Evolutionary conservation across 2,113 vertebrate species (phyloP).

Genomic region (Cheilinus undulatus): DNA sequence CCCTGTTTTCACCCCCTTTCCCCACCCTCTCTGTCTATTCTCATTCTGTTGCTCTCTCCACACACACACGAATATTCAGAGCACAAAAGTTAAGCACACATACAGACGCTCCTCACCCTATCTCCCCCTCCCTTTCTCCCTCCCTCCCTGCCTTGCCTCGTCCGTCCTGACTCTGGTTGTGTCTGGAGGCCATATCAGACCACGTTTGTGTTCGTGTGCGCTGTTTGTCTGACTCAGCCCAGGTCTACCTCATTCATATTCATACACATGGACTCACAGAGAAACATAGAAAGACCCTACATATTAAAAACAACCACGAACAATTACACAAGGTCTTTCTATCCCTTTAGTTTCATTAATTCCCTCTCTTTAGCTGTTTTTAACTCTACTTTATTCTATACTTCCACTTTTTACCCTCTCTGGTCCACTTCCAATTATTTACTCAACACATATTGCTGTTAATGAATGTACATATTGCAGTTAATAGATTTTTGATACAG

Average conservation of each 20-base stretch:
- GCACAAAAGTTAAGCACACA: neutral
- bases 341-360: neutral
- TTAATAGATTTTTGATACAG: slow-evolving; percentile 66
- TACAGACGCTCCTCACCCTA: neutral
- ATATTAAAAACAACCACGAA: neutral
- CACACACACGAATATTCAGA: slow-evolving; percentile 37
- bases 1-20: neutral
- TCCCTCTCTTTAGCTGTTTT: neutral
- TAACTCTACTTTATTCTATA: neutral
- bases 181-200: slow-evolving; percentile 68
- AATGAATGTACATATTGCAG: slow-evolving; percentile 49
- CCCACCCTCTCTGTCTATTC: neutral
- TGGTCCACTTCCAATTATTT: slow-evolving; percentile 24
- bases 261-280: neutral
- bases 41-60: slow-evolving; percentile 28
- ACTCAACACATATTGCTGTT: slow-evolving; percentile 25
- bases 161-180: slow-evolving; percentile 44
- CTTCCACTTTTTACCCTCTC: neutral
- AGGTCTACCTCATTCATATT: slow-evolving; percentile 41
- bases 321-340: neutral
- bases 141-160: slow-evolving; percentile 6
- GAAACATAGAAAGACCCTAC: neutral
- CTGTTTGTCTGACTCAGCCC: slow-evolving; percentile 57
- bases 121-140: slow-evolving; percentile 10
- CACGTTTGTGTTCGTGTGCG: slow-evolving; percentile 26